Evolutionary conservation across 1,140 invertebrate species (phyloP).

Genomic region (Diabrotica virgifera): DNA sequence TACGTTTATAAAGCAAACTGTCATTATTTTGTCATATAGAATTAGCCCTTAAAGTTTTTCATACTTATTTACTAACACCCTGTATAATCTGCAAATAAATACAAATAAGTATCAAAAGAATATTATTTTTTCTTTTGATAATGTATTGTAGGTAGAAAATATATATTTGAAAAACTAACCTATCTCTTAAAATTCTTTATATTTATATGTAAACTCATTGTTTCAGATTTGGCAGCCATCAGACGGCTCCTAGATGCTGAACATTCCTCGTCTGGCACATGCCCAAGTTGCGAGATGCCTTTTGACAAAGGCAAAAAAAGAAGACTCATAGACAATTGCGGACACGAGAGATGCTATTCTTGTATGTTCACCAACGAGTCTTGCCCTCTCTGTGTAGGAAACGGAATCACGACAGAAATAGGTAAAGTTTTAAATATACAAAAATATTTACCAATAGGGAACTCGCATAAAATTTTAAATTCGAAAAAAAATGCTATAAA

Average conservation of each 20-base stretch:
- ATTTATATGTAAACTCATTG: constrained; percentile 24
- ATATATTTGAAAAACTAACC: too few species aligned
- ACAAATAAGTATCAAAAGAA: too few species aligned
- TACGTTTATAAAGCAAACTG: too few species aligned
- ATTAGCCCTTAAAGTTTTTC: too few species aligned
- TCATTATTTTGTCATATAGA: too few species aligned
- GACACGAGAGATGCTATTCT: constrained; percentile 90
- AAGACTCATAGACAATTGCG: constrained; percentile 89
- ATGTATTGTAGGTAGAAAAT: too few species aligned
- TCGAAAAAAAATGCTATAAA: too few species aligned
- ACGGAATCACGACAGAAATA: constrained; percentile 21
- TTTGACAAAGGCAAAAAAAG: constrained; percentile 94
- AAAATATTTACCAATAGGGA: too few species aligned
- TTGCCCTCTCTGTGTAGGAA: constrained; percentile 73
- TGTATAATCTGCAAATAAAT: too few species aligned
- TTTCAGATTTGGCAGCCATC: constrained; percentile 73
- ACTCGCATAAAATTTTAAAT: too few species aligned
- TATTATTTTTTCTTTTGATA: too few species aligned
- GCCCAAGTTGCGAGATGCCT: constrained; percentile 84
- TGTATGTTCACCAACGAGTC: constrained; percentile 89
- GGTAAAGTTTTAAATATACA: constrained; percentile 9
- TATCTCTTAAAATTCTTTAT: neutral
- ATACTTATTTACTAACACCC: too few species aligned
- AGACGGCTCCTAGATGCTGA: constrained; percentile 62
- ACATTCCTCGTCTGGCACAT: constrained; percentile 60